phyloP scores from a whole-genome alignment of 2,888 invertebrate genomes.

The Orchestes rusci region DNA sequence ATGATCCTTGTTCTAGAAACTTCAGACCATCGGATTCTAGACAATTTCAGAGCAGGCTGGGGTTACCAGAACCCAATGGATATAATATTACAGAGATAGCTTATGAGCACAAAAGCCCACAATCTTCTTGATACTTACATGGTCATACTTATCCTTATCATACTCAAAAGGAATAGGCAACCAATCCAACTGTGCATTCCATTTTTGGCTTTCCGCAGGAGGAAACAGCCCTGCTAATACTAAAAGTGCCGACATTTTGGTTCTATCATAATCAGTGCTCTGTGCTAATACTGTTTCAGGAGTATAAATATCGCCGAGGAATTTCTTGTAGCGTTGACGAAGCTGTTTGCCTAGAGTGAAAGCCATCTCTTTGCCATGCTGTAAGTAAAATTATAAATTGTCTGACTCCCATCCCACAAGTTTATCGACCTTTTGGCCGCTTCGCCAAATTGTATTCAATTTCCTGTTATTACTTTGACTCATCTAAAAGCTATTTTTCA shows the following conservation, averaged over 20 bases:
- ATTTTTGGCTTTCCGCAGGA: constrained; percentile 46
- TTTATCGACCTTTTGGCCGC: no score
- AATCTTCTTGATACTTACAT: constrained; percentile 31
- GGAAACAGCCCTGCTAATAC: constrained; percentile 66
- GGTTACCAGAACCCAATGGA: no score
- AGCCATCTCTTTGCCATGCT: constrained; percentile 43
- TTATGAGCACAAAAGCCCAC: constrained; percentile 35
- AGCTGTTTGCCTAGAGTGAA: constrained; percentile 43
- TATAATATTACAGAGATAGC: no score
- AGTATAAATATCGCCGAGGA: constrained; percentile 42
- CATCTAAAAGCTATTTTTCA: neutral
- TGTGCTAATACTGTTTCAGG: constrained; percentile 46
- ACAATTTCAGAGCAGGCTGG: no score
- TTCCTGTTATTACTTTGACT: neutral
- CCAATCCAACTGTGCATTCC: constrained; percentile 49
- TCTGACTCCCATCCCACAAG: no score
- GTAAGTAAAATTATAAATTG: no score
- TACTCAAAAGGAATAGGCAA: constrained; percentile 51
- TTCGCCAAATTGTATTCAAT: no score
- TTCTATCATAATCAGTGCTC: constrained; percentile 64
- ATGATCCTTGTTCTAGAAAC: no score
- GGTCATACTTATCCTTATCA: constrained; percentile 33
- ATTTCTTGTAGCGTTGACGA: constrained; percentile 40
- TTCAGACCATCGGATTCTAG: no score
- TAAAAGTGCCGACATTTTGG: constrained; percentile 65